These are phyloP conservation scores for Lissonota sp. DNA, from an alignment of 2,888 invertebrate genomes.

Conservation along the genomic window DNA sequence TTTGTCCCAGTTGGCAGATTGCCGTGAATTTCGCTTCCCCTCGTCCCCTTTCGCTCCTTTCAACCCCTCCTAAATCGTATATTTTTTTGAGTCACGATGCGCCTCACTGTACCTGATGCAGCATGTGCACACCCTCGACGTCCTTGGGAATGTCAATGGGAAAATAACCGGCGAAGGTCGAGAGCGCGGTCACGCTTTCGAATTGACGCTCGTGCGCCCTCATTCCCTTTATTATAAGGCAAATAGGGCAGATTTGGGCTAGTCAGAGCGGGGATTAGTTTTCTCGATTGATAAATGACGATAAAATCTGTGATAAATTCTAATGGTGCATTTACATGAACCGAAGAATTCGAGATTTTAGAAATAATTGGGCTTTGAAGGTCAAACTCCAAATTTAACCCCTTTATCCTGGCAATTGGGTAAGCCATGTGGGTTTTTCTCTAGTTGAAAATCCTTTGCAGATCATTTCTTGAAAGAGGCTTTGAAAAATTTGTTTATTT, in stretches of 20 bases:
- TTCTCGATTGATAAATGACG: background rate
- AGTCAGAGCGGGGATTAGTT: too few species aligned
- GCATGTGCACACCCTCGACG: constrained; percentile 10
- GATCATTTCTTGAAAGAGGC: too few species aligned
- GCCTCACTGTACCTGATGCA: constrained; percentile 53
- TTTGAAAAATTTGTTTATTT: too few species aligned
- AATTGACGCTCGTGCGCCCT: constrained; percentile 31
- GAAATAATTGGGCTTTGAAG: too few species aligned
- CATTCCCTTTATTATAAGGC: background rate
- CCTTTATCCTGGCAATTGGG: too few species aligned
- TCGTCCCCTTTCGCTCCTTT: background rate
- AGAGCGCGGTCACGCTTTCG: constrained; percentile 21
- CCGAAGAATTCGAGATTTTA: too few species aligned
- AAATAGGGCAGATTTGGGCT: too few species aligned
- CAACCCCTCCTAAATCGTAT: constrained; percentile 2
- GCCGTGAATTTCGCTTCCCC: constrained; percentile 42
- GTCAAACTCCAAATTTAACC: too few species aligned
- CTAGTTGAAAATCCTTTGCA: too few species aligned
- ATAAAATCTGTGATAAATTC: too few species aligned
- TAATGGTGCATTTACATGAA: too few species aligned
- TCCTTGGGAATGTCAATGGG: constrained; percentile 54
- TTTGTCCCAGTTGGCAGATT: constrained; percentile 61
- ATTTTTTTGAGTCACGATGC: constrained; percentile 28
- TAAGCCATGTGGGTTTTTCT: too few species aligned
- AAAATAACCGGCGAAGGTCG: constrained; percentile 45